phyloP scores from a whole-genome alignment of 2,797 vertebrate species.

The Cottoperca gobio region DNA sequence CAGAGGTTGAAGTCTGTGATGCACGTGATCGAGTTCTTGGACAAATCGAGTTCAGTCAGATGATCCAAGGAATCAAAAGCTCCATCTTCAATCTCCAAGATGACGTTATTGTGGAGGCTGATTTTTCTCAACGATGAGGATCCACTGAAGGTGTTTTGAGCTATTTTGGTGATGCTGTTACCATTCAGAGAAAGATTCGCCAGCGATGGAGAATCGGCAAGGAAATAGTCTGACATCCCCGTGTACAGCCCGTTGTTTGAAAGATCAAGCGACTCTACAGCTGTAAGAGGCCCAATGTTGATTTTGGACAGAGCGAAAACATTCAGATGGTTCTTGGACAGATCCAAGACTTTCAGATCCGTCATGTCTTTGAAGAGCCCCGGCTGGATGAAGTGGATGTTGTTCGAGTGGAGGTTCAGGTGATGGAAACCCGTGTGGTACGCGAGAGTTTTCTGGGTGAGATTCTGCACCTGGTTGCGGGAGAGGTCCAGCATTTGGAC shows the following conservation, averaged over 20 bases:
- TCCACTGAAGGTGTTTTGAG: conserved; percentile 85
- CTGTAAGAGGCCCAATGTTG: conserved; percentile 84
- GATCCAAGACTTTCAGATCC: conserved; percentile 87
- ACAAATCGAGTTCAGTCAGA: conserved; percentile 91
- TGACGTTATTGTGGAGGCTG: conserved; percentile 94
- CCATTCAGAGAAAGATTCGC: conserved; percentile 87
- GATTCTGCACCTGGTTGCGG: conserved; percentile 88
- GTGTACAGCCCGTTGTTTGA: conserved; percentile 92
- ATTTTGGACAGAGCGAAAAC: conserved; percentile 79
- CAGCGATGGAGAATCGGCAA: conserved; percentile 86
- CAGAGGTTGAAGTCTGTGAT: conserved; percentile 93
- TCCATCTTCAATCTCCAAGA: conserved; percentile 95
- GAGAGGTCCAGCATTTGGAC: conserved; percentile 90
- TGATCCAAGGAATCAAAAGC: conserved; percentile 88
- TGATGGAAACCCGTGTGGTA: conserved; percentile 81
- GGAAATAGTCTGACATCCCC: conserved; percentile 89
- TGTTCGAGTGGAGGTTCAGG: conserved; percentile 90
- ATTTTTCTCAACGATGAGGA: conserved; percentile 82
- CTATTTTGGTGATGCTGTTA: conserved; percentile 93
- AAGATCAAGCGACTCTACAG: conserved; percentile 87
- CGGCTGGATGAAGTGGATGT: conserved; percentile 89
- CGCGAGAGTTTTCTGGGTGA: conserved; percentile 83
- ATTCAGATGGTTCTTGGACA: conserved; percentile 90
- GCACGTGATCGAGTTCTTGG: conserved; percentile 95
- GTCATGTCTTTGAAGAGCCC: conserved; percentile 87